A percentile compares a stretch with the other conserved stretches of the same genome.
These are phyloP conservation scores for Platalea minor DNA, from an alignment of 2,797 vertebrate species.

Conservation along the genomic window DNA sequence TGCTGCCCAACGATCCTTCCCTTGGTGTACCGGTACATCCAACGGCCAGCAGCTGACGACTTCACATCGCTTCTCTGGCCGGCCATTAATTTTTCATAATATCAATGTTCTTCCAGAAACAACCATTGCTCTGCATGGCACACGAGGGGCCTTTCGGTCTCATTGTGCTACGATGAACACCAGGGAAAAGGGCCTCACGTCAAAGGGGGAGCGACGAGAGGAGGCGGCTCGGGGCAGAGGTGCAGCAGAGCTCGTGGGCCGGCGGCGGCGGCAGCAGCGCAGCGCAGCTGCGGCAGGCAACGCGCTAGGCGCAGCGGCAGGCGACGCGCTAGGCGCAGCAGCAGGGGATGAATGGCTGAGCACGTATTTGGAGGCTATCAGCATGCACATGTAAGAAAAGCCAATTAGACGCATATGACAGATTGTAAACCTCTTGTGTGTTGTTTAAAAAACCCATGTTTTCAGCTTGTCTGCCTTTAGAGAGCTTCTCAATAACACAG, in stretches of 20 bases:
- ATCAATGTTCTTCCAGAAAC: neutral
- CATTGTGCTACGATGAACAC: accelerated
- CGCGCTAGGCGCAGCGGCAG: no score
- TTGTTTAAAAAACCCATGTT: neutral
- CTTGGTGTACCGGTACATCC: no score
- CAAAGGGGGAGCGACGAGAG: neutral
- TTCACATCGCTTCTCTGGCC: neutral
- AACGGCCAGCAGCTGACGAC: no score
- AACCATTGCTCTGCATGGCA: neutral
- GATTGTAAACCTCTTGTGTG: neutral
- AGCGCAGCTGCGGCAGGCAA: neutral
- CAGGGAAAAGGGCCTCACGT: neutral
- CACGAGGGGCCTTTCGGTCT: accelerated
- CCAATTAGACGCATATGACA: neutral
- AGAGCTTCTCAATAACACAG: neutral
- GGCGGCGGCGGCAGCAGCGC: neutral
- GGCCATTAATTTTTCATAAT: neutral
- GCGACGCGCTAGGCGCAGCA: accelerated
- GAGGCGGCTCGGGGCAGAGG: neutral
- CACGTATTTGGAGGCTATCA: neutral
- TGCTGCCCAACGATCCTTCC: no score
- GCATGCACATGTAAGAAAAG: neutral
- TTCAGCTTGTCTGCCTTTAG: neutral
- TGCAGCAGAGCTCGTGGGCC: neutral
- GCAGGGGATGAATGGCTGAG: neutral